Percentiles rank a stretch among this genome's conserved stretches.
These are phyloP conservation scores for Odontesthes bonariensis DNA, from an alignment of 2,113 vertebrate species.

Conservation along the genomic window DNA sequence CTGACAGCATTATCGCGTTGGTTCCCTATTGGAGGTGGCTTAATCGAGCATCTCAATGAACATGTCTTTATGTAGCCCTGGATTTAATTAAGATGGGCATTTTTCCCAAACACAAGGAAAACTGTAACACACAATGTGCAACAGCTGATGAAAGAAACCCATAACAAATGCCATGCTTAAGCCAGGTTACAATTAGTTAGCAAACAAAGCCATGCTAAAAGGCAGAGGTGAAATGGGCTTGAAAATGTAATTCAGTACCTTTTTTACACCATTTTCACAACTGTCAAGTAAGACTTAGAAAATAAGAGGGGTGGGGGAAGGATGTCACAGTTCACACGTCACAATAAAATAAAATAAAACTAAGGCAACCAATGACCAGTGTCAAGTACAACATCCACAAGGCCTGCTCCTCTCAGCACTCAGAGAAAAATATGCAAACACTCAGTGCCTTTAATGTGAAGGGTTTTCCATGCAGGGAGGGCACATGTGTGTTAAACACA, in stretches of 20 bases:
- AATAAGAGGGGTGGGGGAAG: background rate
- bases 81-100: constrained; percentile 77
- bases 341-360: constrained; percentile 67
- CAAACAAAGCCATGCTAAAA: constrained; percentile 72
- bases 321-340: constrained; percentile 51
- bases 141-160: constrained; percentile 56
- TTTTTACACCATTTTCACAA: constrained; percentile 55
- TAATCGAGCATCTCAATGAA: constrained; percentile 76
- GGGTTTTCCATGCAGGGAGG: constrained; percentile 80
- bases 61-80: constrained; percentile 72
- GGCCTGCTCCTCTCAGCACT: constrained; percentile 52
- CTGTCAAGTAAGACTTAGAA: constrained; percentile 35
- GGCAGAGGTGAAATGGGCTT: constrained; percentile 66
- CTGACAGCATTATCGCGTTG: constrained; percentile 81
- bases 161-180: constrained; percentile 69
- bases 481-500: constrained; percentile 63
- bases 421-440: constrained; percentile 66
- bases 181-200: constrained; percentile 53
- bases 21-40: constrained; percentile 76
- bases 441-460: constrained; percentile 71
- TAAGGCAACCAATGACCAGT: constrained; percentile 57
- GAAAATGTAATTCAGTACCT: constrained; percentile 36
- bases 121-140: constrained; percentile 53
- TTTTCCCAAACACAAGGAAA: constrained; percentile 65
- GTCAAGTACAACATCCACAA: constrained; percentile 51